Conservation (phyloP, 2,113 vertebrate genomes). For the Neoarius graeffei region DNA sequence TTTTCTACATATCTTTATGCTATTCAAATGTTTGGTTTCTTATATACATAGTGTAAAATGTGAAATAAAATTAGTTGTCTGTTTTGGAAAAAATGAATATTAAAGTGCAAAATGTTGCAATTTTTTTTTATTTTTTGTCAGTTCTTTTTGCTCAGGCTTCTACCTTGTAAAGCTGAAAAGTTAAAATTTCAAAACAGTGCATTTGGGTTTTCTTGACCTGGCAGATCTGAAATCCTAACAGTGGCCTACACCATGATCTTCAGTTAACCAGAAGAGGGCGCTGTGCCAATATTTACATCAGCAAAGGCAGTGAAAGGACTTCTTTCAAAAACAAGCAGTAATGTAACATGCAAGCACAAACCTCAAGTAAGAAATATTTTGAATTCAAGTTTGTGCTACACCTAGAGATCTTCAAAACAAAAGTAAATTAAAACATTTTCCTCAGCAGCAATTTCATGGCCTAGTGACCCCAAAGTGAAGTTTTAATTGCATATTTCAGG, state of each 20-base stretch:
- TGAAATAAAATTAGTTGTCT: slow-evolving; percentile 71
- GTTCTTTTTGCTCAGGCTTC: not conserved
- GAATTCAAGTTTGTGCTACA: too few relatives aligned
- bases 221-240: not conserved
- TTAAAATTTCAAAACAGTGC: not conserved
- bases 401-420: too few relatives aligned
- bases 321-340: not conserved
- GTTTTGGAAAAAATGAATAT: slow-evolving; percentile 75
- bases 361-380: not conserved
- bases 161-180: not conserved
- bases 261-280: slow-evolving; percentile 37
- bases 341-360: not conserved
- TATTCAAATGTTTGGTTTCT: slow-evolving; percentile 73
- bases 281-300: not conserved
- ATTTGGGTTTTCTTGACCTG: not conserved
- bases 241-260: not conserved
- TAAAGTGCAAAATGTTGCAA: slow-evolving; percentile 77
- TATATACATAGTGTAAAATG: slow-evolving; percentile 75
- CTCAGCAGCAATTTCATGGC: not conserved
- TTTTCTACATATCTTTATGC: slow-evolving; percentile 78
- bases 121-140: slow-evolving; percentile 57
- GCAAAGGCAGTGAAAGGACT: not conserved
- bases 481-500: not conserved
- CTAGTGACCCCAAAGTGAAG: not conserved
- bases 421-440: not conserved